Evolutionary conservation across 2,797 vertebrate genomes (phyloP).

Genomic region (Peromyscus eremicus): DNA sequence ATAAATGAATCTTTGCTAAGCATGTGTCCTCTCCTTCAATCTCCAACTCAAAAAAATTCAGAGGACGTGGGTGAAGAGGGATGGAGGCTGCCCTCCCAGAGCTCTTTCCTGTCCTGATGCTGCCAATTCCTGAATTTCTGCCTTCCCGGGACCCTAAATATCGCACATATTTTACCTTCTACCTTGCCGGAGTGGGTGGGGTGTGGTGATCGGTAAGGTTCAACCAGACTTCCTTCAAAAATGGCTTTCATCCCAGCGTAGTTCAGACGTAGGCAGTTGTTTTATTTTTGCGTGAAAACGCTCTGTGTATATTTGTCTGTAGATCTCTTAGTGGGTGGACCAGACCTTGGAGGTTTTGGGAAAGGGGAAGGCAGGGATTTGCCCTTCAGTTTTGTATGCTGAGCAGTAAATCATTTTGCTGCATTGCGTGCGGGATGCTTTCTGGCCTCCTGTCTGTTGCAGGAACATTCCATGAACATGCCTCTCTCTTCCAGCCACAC

Average conservation of each 20-base stretch:
- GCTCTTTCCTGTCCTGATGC: neutral
- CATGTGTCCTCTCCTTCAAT: neutral
- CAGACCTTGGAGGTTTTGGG: neutral
- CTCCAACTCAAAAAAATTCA: neutral
- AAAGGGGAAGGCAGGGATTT: neutral
- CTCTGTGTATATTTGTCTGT: neutral
- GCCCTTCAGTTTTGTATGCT: neutral
- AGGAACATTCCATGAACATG: neutral
- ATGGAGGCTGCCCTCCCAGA: neutral
- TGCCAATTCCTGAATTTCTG: neutral
- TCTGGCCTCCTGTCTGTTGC: neutral
- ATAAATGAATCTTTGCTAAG: neutral
- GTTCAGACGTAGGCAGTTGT: neutral
- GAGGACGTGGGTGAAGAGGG: too few species aligned
- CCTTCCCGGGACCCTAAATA: neutral
- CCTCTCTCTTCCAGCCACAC: too few species aligned
- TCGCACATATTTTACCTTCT: neutral
- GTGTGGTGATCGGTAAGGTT: neutral
- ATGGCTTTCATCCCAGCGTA: neutral
- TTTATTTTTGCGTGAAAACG: neutral
- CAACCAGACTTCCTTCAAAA: neutral
- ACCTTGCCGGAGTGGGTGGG: neutral
- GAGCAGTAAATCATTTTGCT: neutral
- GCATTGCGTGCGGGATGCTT: neutral
- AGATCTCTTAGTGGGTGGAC: neutral